A percentile compares a stretch with the other conserved stretches of the same genome.
Evolutionary conservation across 2,113 vertebrate species (phyloP).

Genomic region (Amazona guildingii): DNA sequence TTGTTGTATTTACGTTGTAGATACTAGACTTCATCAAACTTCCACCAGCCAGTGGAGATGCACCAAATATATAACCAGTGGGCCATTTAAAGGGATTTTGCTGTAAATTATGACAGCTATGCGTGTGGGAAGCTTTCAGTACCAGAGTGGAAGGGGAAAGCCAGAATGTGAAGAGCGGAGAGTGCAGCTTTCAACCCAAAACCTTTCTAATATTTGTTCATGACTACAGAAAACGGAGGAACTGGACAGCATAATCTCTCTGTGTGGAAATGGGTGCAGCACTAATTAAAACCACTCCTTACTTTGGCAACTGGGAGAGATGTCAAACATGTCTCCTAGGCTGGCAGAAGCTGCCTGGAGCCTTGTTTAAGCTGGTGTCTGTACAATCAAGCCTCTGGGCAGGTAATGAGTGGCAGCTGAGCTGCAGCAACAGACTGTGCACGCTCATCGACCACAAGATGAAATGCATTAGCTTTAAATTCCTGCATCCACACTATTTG

Average conservation of each 20-base stretch:
- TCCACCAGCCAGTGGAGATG: background rate
- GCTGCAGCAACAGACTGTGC: background rate
- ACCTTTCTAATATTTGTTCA: background rate
- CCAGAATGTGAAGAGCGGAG: rapidly evolving
- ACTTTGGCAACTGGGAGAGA: background rate
- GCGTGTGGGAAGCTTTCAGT: background rate
- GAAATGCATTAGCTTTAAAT: background rate
- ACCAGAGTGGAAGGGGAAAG: background rate
- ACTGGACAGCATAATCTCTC: background rate
- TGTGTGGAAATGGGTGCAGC: background rate
- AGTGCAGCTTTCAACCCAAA: background rate
- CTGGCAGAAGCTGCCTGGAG: background rate
- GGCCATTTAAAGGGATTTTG: background rate
- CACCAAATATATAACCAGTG: background rate
- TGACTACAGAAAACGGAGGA: background rate
- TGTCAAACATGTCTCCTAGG: background rate
- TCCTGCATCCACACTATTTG: background rate
- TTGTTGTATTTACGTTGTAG: background rate
- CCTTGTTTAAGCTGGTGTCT: background rate
- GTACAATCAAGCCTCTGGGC: background rate
- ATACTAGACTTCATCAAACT: background rate
- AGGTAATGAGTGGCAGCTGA: background rate
- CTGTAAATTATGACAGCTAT: background rate
- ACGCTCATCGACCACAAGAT: background rate
- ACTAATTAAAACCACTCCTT: background rate